A percentile compares a stretch with the other conserved stretches of the same genome.
These are phyloP conservation scores for Hypercompe scribonia DNA, from an alignment of 2,888 invertebrate species.

Conservation along the genomic window DNA sequence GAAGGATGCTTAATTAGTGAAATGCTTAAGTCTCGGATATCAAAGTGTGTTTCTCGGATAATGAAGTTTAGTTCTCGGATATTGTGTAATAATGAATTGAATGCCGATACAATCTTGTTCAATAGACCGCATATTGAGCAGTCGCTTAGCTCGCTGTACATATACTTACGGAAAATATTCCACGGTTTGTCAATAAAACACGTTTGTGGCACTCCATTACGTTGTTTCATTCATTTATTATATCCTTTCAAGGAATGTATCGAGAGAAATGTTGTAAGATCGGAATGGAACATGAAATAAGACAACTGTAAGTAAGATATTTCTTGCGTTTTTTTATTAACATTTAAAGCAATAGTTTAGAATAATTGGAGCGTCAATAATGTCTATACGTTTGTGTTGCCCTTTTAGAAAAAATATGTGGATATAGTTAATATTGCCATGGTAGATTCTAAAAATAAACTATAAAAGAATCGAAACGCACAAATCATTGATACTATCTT, in stretches of 20 bases:
- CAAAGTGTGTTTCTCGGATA: too few relatives aligned
- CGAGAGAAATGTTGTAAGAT: not conserved
- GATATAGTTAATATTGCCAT: too few relatives aligned
- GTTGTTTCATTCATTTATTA: conserved; percentile 60
- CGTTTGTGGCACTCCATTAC: conserved; percentile 77
- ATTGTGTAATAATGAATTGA: conserved; percentile 9
- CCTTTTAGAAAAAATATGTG: not conserved
- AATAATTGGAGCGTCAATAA: not conserved
- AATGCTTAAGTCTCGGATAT: not conserved
- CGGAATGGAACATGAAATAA: not conserved
- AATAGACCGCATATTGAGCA: conserved; percentile 33
- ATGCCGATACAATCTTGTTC: conserved; percentile 27
- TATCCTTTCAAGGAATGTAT: not conserved
- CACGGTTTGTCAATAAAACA: conserved; percentile 82
- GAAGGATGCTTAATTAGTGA: not conserved
- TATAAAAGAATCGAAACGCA: too few relatives aligned
- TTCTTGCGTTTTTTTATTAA: too few relatives aligned
- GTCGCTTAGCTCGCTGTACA: conserved; percentile 72
- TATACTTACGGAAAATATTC: conserved; percentile 70
- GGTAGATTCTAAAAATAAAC: too few relatives aligned
- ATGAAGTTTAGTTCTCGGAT: not conserved
- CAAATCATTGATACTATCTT: too few relatives aligned
- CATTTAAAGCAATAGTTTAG: too few relatives aligned
- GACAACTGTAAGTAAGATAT: not conserved
- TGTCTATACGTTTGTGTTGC: not conserved